Evolutionary conservation across 2,113 vertebrate species (phyloP).

Genomic region (Hyaena hyaena): DNA sequence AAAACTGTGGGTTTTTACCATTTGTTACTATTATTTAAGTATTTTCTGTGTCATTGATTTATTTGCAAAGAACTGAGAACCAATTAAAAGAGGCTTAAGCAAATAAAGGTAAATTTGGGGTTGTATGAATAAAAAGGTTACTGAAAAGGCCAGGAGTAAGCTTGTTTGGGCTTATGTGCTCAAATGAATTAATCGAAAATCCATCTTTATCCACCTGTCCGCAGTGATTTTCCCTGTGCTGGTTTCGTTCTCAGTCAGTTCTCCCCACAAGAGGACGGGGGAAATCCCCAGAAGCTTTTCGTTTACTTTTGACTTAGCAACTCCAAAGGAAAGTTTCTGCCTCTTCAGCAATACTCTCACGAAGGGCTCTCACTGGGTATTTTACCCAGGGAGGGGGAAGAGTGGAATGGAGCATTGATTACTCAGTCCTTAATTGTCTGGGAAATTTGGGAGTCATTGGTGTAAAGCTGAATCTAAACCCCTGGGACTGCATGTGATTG

Average conservation of each 20-base stretch:
- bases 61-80: constrained; percentile 47
- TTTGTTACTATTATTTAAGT: neutral
- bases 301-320: neutral
- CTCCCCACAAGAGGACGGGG: neutral
- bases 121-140: neutral
- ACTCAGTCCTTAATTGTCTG: neutral
- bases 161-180: neutral
- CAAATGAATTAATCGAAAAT: neutral
- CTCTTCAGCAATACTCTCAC: neutral
- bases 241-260: neutral
- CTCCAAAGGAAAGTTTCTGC: neutral
- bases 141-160: neutral
- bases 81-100: constrained; percentile 31
- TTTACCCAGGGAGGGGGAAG: neutral
- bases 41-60: neutral
- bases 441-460: neutral
- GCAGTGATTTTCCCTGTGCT: neutral
- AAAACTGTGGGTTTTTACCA: neutral
- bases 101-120: constrained; percentile 34
- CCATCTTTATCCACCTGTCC: neutral
- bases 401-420: neutral
- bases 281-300: neutral
- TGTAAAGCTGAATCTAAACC: neutral
- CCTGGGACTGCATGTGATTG: neutral
- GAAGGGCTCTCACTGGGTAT: neutral